Evolutionary conservation across 2,113 vertebrate genomes (phyloP).

Genomic region (Ginglymostoma cirratum): DNA sequence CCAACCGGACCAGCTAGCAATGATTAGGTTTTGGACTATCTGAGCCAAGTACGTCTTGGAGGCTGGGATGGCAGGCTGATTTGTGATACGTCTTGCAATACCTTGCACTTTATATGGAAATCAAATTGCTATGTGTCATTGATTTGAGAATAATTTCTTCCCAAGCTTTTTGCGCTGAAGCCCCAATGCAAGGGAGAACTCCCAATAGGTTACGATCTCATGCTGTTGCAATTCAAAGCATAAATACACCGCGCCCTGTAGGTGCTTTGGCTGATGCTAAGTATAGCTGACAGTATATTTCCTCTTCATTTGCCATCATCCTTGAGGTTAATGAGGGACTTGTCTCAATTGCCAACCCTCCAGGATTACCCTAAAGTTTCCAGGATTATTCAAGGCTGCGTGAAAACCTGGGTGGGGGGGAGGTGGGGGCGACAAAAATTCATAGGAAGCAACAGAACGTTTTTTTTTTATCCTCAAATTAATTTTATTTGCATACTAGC

Average conservation of each 20-base stretch:
- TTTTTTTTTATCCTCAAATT: background rate
- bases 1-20: background rate
- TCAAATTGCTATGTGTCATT: slow-evolving; percentile 1
- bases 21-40: background rate
- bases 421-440: background rate
- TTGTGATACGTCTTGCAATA: background rate
- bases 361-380: background rate
- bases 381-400: background rate
- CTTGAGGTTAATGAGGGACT: background rate
- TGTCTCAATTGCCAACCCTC: background rate
- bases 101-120: slow-evolving; percentile 33
- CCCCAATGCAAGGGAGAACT: background rate
- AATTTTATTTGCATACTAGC: background rate
- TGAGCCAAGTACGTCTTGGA: background rate
- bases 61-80: background rate
- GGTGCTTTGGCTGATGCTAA: background rate
- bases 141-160: background rate
- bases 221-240: background rate
- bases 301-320: background rate
- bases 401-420: background rate
- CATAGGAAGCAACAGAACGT: background rate
- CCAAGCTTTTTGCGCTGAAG: background rate
- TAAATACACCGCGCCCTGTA: background rate
- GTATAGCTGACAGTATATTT: background rate
- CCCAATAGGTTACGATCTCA: background rate